A percentile compares a stretch with the other conserved stretches of the same genome.
These are phyloP conservation scores for Montipora cactus DNA, from an alignment of 64 coral and sea anemone species.

Conservation along the genomic window DNA sequence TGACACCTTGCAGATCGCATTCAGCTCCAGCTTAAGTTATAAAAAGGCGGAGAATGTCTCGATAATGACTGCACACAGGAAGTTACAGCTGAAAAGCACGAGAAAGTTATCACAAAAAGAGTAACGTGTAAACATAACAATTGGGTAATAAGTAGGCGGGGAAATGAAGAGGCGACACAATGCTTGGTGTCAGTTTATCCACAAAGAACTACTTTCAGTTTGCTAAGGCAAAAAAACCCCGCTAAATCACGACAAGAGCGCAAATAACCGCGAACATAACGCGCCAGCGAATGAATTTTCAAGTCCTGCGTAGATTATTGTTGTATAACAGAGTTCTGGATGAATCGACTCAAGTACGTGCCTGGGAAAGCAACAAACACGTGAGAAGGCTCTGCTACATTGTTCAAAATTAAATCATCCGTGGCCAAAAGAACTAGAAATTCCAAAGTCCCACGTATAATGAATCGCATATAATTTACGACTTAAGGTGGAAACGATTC, in stretches of 20 bases:
- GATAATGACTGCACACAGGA: slow-evolving; percentile 40
- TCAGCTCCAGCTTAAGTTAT: slow-evolving; percentile 8
- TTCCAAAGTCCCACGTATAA: background rate
- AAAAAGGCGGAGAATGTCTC: slow-evolving; percentile 21
- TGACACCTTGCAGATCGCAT: slow-evolving; percentile 34
- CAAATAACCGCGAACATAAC: too few relatives aligned
- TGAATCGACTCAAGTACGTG: background rate
- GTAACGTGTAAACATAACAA: background rate
- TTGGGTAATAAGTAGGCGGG: slow-evolving; percentile 12
- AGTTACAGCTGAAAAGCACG: slow-evolving; percentile 39
- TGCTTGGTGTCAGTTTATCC: background rate
- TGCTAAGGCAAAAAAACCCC: background rate
- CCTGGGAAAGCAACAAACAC: background rate
- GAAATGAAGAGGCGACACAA: background rate
- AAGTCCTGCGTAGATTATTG: background rate
- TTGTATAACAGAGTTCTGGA: background rate
- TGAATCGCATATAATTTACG: background rate
- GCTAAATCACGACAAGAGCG: background rate
- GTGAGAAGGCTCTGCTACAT: background rate
- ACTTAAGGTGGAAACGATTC: background rate
- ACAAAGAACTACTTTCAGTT: background rate
- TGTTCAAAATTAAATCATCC: background rate
- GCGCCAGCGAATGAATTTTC: background rate
- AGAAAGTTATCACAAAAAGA: background rate
- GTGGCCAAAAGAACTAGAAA: background rate